A percentile compares a stretch with the other conserved stretches of the same genome.
These are phyloP conservation scores for Pholis gunnellus DNA, from an alignment of 2,113 vertebrate genomes.

Conservation along the genomic window DNA sequence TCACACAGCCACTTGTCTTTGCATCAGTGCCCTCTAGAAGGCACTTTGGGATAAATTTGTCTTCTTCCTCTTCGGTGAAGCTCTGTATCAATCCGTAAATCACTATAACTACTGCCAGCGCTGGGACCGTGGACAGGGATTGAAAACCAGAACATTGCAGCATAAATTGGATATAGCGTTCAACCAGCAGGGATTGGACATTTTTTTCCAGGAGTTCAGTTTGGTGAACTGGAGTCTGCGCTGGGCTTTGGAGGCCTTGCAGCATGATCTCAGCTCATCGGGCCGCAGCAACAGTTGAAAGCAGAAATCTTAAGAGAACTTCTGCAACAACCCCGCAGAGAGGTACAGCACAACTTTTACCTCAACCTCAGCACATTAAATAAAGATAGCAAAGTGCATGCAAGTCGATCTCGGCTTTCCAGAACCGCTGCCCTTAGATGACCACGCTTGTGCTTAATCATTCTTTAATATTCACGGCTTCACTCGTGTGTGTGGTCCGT, in stretches of 20 bases:
- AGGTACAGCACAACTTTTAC: constrained; percentile 33
- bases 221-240: constrained; percentile 45
- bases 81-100: constrained; percentile 18
- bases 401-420: neutral
- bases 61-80: neutral
- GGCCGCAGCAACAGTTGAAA: constrained; percentile 51
- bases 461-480: constrained; percentile 10
- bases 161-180: constrained; percentile 27
- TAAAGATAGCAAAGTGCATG: constrained; percentile 18
- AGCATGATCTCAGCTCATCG: constrained; percentile 44
- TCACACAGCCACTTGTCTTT: constrained; percentile 1
- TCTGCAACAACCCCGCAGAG: constrained; percentile 15
- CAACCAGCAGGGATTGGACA: constrained; percentile 55
- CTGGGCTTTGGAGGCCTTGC: constrained; percentile 40
- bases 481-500: neutral
- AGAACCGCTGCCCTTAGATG: constrained; percentile 13
- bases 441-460: constrained; percentile 14
- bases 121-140: constrained; percentile 13
- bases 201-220: constrained; percentile 49
- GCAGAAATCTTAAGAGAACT: constrained; percentile 43
- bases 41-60: constrained; percentile 5
- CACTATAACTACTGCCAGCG: constrained; percentile 12
- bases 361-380: constrained; percentile 33
- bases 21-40: constrained; percentile 1
- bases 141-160: constrained; percentile 18